Evolutionary conservation across 2,888 invertebrate genomes (phyloP).

Genomic region (Crocallis elinguaria): DNA sequence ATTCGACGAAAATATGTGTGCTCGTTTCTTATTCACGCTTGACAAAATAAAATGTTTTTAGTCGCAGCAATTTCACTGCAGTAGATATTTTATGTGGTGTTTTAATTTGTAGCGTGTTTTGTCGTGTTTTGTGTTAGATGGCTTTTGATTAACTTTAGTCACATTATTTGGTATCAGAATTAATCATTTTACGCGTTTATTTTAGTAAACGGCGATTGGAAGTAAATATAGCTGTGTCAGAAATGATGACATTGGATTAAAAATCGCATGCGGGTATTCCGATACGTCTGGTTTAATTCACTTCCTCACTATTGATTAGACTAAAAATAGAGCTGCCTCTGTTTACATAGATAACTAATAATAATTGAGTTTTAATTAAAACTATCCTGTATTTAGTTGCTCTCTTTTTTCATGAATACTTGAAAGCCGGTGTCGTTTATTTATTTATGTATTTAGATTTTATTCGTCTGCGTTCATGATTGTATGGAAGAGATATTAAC

Average conservation of each 20-base stretch:
- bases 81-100: too few species aligned
- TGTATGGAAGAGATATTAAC: too few species aligned
- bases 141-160: too few species aligned
- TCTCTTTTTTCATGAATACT: background rate
- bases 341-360: background rate
- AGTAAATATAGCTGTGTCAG: conserved; percentile 26
- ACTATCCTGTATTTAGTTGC: background rate
- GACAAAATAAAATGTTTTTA: conserved; percentile 1
- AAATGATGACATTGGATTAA: conserved; percentile 36
- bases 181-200: background rate
- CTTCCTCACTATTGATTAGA: conserved; percentile 28
- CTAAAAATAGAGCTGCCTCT: conserved; percentile 25
- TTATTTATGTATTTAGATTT: too few species aligned
- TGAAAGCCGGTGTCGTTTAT: too few species aligned
- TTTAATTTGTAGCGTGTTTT: background rate
- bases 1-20: background rate
- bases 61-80: background rate
- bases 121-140: background rate
- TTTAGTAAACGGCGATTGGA: conserved; percentile 6
- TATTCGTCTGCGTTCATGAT: too few species aligned
- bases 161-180: too few species aligned
- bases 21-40: conserved; percentile 5
- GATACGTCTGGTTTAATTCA: conserved; percentile 30
- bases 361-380: background rate
- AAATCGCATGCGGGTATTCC: conserved; percentile 41